phyloP scores from a whole-genome alignment of 2,113 vertebrate species.

The Zapus hudsonius region DNA sequence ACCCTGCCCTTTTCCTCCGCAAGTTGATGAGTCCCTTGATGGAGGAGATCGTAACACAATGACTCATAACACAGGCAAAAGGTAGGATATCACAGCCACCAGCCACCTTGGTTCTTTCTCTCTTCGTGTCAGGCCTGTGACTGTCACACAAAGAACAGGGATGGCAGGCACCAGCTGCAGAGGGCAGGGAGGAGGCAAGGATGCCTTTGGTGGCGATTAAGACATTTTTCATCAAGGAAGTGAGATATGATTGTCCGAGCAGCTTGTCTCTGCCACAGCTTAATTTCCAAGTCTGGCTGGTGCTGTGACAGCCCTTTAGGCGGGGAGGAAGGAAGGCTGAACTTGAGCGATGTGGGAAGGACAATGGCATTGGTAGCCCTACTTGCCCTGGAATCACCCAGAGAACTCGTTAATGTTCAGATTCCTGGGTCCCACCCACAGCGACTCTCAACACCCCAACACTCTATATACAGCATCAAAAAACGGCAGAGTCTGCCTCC shows the following conservation, averaged over 20 bases:
- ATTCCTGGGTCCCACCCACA: background rate
- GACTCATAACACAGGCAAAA: conserved; percentile 32
- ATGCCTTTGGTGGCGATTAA: background rate
- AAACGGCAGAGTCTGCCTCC: background rate
- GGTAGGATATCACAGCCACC: background rate
- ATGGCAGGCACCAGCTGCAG: background rate
- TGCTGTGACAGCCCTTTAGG: background rate
- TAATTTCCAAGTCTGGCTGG: background rate
- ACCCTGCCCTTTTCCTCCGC: conserved; percentile 20
- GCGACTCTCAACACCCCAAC: background rate
- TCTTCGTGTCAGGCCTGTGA: conserved; percentile 29
- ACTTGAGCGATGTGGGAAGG: background rate
- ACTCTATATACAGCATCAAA: background rate
- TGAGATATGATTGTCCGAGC: background rate
- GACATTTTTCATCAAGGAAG: background rate
- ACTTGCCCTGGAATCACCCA: background rate
- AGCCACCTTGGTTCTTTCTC: conserved; percentile 35
- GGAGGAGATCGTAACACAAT: no score
- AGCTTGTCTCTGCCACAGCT: background rate
- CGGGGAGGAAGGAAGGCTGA: background rate
- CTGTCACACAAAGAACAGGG: background rate
- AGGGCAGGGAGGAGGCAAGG: conserved; percentile 5
- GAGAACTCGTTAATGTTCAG: background rate
- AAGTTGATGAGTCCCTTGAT: conserved; percentile 19
- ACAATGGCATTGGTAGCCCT: background rate